These are phyloP conservation scores for Synanthedon tipuliformis DNA, from an alignment of 2,888 invertebrate species.

Conservation along the genomic window DNA sequence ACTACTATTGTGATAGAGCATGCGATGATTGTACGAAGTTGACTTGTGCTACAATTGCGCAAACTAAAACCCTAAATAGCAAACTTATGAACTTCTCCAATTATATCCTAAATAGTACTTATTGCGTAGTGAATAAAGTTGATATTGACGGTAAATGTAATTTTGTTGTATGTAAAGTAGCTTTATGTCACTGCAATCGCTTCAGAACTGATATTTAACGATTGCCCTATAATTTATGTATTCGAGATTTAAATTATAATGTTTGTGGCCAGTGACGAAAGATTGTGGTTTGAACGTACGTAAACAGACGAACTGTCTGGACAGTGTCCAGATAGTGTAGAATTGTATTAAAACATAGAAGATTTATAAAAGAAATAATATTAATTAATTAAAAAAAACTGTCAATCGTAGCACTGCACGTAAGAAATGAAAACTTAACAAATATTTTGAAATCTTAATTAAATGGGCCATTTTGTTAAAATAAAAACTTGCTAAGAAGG, in stretches of 20 bases:
- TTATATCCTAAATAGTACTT: constrained; percentile 16
- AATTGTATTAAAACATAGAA: no score
- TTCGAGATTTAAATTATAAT: constrained; percentile 53
- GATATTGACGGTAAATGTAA: constrained; percentile 15
- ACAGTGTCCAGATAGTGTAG: no score
- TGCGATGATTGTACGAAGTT: constrained; percentile 19
- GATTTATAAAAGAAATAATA: no score
- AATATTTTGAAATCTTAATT: no score
- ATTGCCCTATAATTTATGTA: constrained; percentile 51
- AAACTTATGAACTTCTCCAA: constrained; percentile 11
- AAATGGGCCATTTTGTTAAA: no score
- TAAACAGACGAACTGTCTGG: neutral
- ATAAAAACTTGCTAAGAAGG: no score
- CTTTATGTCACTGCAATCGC: constrained; percentile 55
- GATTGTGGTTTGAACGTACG: constrained; percentile 10
- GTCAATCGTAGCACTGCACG: no score
- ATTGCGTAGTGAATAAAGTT: constrained; percentile 16
- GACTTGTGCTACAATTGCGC: constrained; percentile 44
- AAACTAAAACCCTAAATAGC: constrained; percentile 27
- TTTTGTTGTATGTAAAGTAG: constrained; percentile 32
- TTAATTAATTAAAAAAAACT: no score
- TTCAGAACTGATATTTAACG: constrained; percentile 60
- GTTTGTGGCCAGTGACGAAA: constrained; percentile 37
- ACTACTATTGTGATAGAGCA: no score
- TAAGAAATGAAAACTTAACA: no score